Evolutionary conservation across 2,888 invertebrate genomes (phyloP), one percentile per base, ranked within the genome.

Genomic region (Stomorhina lunata): DNA sequence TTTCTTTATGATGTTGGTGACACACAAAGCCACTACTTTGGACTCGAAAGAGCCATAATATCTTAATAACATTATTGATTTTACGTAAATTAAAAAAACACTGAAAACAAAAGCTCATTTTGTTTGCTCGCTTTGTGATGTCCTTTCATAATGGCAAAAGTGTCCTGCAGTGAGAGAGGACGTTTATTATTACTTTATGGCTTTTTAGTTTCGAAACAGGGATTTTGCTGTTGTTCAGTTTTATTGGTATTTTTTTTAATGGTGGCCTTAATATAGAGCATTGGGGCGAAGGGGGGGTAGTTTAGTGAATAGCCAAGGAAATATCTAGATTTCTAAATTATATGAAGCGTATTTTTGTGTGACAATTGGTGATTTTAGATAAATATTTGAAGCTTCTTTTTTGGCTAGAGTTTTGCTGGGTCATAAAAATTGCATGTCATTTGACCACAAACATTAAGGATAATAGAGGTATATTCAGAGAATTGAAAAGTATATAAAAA

Each of bases 291-390:
- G 9, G 17, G 9, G 20, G 4, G 4, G n/a, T 37, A 25, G 22
- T 34, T 37, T 6, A 57, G 76, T 76, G 59, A 29, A 29, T 20
- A 15, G 10, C 22, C 17, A 12, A 34, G 29, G 32, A 48, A 78
- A 85, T 87, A 89, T 89, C 89, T 87, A 87, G 88, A 88, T 88
- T 87, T 87, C 85, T 85, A 87, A 88, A 89, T 87, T 89, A 87
- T 88, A 88, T 87, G 89, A 87, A 87, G 85, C 88, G 87, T 85
- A 86, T 71, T 77, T n/a, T 77, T 82, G 76, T 84, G 77, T 84
- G 84, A 80, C 82, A 84, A 84, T 84, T 80, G 81, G 81, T 72
- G 84, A 84, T 84, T 84, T 57, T 27, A 76, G 82, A 84, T 73
- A 72, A 72, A 37, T 48, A 15, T 34, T 27, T 29, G 53, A 12